A percentile compares a stretch with the other conserved stretches of the same genome.
Conservation (phyloP, 2,113 vertebrate species). For the Nibea albiflora region DNA sequence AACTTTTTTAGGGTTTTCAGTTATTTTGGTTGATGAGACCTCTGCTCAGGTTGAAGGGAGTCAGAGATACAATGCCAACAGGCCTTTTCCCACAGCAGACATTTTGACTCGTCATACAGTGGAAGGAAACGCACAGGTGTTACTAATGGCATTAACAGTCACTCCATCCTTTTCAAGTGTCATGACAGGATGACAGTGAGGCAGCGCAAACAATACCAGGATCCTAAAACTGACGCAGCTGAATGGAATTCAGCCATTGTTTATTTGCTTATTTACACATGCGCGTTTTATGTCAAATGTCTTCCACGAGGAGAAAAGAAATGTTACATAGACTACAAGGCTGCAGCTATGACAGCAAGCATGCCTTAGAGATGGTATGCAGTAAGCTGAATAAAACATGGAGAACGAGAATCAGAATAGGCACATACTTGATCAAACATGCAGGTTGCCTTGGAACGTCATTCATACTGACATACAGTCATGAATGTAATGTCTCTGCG, state of each 20-base stretch:
- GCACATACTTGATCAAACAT: background rate
- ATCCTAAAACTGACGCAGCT: background rate
- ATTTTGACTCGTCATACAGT: background rate
- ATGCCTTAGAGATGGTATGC: background rate
- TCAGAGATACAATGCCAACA: background rate
- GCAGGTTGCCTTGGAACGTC: background rate
- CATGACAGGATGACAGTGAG: background rate
- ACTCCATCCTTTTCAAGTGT: too few relatives aligned
- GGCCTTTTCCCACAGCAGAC: background rate
- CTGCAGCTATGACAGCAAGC: background rate
- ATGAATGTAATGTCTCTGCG: background rate
- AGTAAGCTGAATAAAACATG: background rate
- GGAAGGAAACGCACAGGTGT: background rate
- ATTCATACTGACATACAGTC: background rate
- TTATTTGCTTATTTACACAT: background rate
- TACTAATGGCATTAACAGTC: too few relatives aligned
- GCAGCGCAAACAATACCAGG: too few relatives aligned
- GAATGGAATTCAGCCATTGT: background rate
- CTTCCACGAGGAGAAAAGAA: too few relatives aligned
- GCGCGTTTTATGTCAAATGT: background rate
- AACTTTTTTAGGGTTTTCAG: background rate
- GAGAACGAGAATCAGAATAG: too few relatives aligned
- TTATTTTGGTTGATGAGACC: background rate
- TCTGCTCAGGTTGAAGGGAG: background rate
- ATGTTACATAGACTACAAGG: background rate